A percentile compares a stretch with the other conserved stretches of the same genome.
Evolutionary conservation across 2,797 vertebrate species (phyloP).

Genomic region (Molossus alvarezi): DNA sequence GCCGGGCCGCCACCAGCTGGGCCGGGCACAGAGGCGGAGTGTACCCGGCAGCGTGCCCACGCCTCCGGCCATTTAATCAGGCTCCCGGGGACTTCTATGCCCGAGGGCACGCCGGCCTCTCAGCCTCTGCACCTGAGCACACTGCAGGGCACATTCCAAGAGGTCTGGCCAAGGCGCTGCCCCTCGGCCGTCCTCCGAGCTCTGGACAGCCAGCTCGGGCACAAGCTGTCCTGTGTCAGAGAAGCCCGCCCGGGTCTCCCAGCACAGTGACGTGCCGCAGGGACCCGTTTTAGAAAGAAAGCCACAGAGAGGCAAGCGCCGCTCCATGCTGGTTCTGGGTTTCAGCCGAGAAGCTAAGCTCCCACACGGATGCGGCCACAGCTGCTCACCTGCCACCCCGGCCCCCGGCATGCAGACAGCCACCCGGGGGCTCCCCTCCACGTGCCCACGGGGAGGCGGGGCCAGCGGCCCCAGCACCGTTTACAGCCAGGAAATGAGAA

Average conservation of each 20-base stretch:
- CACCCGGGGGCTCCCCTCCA: neutral
- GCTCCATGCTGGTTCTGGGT: constrained; percentile 5
- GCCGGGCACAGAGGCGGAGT: neutral
- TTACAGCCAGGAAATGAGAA: neutral
- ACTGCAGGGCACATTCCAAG: constrained; percentile 10
- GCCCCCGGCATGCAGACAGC: neutral
- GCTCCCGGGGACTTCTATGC: neutral
- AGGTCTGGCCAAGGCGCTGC: neutral
- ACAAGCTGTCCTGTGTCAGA: constrained; percentile 74
- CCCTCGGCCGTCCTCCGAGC: too few species aligned
- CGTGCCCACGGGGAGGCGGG: too few species aligned
- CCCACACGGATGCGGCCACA: rapidly evolving
- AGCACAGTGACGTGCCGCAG: constrained; percentile 55
- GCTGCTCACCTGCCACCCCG: too few species aligned
- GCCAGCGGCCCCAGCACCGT: rapidly evolving
- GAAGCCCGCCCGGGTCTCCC: constrained; percentile 51
- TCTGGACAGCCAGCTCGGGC: constrained; percentile 74
- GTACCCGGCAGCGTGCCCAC: neutral
- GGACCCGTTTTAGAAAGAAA: constrained; percentile 26
- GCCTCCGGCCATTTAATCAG: neutral
- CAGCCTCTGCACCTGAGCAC: neutral
- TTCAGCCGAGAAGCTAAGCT: neutral
- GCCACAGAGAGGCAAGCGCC: constrained; percentile 41
- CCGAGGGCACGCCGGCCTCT: constrained; percentile 35
- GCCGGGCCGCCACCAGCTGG: neutral